Evolutionary conservation across 2,113 vertebrate species (phyloP).

Genomic region (Eulemur rufifrons): DNA sequence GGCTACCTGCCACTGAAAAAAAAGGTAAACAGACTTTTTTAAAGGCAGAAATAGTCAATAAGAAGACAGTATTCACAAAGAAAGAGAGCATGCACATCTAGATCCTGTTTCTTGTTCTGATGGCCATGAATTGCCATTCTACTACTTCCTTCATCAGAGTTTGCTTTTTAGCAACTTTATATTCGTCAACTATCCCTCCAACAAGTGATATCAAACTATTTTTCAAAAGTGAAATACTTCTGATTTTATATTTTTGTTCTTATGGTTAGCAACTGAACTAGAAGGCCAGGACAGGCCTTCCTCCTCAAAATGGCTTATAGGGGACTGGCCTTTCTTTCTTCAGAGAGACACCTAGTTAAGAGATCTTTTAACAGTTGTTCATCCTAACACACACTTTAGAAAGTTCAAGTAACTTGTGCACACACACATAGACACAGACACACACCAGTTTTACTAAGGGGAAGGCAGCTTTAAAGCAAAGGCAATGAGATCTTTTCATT

Average conservation of each 20-base stretch:
- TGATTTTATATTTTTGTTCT: background rate
- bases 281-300: background rate
- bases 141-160: background rate
- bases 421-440: background rate
- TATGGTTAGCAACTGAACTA: background rate
- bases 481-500: constrained; percentile 36
- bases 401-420: background rate
- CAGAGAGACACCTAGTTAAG: background rate
- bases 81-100: background rate
- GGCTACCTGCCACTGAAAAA: background rate
- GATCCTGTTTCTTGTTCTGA: background rate
- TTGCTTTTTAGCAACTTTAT: background rate
- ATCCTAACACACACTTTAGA: background rate
- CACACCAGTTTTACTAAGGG: background rate
- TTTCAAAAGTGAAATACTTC: background rate
- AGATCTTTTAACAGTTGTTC: background rate
- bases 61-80: background rate
- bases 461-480: constrained; percentile 46
- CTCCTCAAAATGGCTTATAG: background rate
- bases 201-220: background rate
- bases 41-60: background rate
- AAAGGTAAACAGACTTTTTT: background rate
- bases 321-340: background rate
- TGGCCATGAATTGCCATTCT: background rate
- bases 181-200: background rate